Base-by-base conservation (phyloP, 2,888 invertebrate species). In the Nysson spinosus region DNA sequence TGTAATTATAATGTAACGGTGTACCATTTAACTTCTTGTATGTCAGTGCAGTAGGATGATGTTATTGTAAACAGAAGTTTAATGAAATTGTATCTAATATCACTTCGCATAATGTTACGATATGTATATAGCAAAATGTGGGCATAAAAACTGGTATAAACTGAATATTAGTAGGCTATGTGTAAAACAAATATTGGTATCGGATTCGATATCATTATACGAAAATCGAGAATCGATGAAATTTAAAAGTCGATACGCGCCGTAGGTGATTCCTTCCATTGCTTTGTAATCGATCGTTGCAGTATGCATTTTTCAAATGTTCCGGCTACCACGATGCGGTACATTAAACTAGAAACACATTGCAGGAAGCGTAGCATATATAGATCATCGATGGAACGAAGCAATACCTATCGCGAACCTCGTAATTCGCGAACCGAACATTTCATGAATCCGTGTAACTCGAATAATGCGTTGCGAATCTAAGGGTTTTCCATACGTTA, bases 291-390 rank as follows among this genome's bases (percentile, higher is more conserved):
- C 62, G 67, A 62, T 67, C 58, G 40, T 32, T 11, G 20, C 11
- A 9, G 49, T 39, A 65, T 66, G 62, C 62, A 71, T 70, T 71
- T 71, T 69, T 69, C 62, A 66, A 69, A 66, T 63, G 62, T 63
- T 60, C 67, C 50, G 17, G 30, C 39, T 39, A 56, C 60, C 50
- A 35, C 62, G 69, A 58, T 56, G 61, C 71, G 67, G 66, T 57
- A 61, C 70, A 72, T 70, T 67, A 61, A 67, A 63, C 66, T 52
- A 58, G 69, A 66, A 72, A 72, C 66, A 71, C 58, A 64, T 66
- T 49, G 71, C 57, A 32, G 65, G 51, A 51, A 66, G 40, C 47
- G 52, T 17, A 51, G 52, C 42, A 28, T 50, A 32, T 50, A 67
- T 58, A 37, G 65, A 65, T 67, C 67, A 60, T 51, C 58, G 50